These are phyloP conservation scores for Tipula unca DNA, from an alignment of 2,888 invertebrate genomes.

Conservation along the genomic window DNA sequence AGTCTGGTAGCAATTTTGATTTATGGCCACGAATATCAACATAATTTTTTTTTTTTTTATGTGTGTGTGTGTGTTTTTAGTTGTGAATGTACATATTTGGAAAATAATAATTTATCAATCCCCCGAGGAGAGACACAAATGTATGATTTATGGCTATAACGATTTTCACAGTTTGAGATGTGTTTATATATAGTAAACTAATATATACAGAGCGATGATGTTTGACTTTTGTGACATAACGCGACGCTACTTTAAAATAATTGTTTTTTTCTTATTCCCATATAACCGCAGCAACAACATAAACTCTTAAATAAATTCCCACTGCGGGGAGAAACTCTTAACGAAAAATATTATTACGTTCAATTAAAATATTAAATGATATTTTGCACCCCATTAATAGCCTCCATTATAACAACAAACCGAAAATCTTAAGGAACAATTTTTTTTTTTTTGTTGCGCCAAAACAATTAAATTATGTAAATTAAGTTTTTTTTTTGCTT, in stretches of 20 bases:
- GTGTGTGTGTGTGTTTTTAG: background rate
- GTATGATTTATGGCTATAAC: background rate
- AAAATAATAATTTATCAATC: background rate
- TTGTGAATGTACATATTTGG: background rate
- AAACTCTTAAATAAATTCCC: background rate
- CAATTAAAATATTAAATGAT: conserved; percentile 14
- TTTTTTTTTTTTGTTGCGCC: background rate
- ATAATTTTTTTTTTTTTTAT: background rate
- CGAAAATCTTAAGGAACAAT: background rate
- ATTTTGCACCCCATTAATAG: background rate
- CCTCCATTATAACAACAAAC: background rate
- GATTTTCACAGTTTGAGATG: background rate
- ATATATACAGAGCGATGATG: background rate
- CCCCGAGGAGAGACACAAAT: background rate
- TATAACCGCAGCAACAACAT: background rate
- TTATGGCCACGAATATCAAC: background rate
- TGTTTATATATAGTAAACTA: background rate
- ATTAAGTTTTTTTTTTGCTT: background rate
- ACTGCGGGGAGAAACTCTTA: background rate
- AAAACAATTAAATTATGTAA: background rate
- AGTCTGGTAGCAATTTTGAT: background rate
- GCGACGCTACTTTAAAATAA: background rate
- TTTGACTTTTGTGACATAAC: background rate
- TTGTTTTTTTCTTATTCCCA: background rate
- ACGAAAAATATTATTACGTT: background rate